Conservation (phyloP, 2,888 invertebrate genomes). For the Rhamnusium bicolor region DNA sequence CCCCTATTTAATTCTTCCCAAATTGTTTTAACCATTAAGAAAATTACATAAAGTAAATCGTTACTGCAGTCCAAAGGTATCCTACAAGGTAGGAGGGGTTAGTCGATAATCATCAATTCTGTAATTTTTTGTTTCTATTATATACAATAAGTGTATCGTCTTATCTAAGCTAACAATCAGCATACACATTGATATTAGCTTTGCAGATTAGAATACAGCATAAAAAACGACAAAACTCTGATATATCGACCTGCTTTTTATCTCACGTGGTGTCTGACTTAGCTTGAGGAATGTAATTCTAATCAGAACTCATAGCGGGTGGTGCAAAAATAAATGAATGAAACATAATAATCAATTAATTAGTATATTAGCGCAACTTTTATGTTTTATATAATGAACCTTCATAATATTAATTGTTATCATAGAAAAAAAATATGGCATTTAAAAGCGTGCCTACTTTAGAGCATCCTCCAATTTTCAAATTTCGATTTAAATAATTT, state of each 20-base stretch:
- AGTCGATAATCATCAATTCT: no score
- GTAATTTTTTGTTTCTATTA: no score
- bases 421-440: background rate
- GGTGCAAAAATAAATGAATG: background rate
- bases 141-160: no score
- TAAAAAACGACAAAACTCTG: background rate
- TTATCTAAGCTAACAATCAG: no score
- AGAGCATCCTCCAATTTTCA: background rate
- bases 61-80: no score
- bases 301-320: background rate
- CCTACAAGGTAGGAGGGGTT: no score
- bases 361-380: background rate
- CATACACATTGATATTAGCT: background rate
- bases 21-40: no score
- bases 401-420: background rate
- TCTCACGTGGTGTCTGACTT: slow-evolving; percentile 1
- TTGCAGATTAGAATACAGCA: background rate
- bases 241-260: slow-evolving; percentile 5
- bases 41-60: no score
- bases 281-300: background rate
- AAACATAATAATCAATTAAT: background rate
- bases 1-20: no score
- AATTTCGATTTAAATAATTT: no score
- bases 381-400: background rate
- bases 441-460: background rate